Evolutionary conservation across 2,888 invertebrate species (phyloP).

Genomic region (Lobophora halterata): DNA sequence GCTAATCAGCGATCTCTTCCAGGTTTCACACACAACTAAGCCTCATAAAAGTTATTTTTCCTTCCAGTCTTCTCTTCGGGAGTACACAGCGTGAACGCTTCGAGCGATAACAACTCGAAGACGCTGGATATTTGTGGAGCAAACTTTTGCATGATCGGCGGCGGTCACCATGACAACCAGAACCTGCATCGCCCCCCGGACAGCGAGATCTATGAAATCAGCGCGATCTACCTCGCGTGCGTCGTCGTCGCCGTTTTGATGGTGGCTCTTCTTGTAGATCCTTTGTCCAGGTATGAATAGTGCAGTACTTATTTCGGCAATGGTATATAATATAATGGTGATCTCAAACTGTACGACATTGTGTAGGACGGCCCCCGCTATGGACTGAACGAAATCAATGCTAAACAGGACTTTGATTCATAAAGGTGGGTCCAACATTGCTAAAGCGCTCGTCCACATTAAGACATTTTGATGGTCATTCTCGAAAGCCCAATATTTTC

Average conservation of each 20-base stretch:
- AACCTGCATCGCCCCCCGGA: constrained; percentile 91
- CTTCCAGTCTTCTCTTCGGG: constrained; percentile 87
- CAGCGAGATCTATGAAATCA: constrained; percentile 92
- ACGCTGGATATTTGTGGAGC: constrained; percentile 86
- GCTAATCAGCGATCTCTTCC: too few species aligned
- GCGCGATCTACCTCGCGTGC: constrained; percentile 93
- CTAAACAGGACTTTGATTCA: too few species aligned
- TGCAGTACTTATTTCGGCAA: too few species aligned
- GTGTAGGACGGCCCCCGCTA: too few species aligned
- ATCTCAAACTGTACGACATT: too few species aligned
- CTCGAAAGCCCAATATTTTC: too few species aligned
- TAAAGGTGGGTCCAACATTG: too few species aligned
- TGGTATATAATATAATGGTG: too few species aligned
- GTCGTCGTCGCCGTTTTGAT: constrained; percentile 92
- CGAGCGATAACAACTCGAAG: constrained; percentile 69
- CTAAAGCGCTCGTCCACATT: too few species aligned
- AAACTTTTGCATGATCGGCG: constrained; percentile 88
- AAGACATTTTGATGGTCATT: too few species aligned
- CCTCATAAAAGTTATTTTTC: constrained; percentile 4
- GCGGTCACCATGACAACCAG: constrained; percentile 83
- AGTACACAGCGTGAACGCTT: constrained; percentile 80
- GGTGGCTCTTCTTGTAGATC: constrained; percentile 93
- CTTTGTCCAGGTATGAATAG: constrained; percentile 87
- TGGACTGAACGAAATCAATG: too few species aligned
- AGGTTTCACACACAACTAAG: too few species aligned